Conservation (phyloP, 2,113 vertebrate genomes). For the Myotis davidii region DNA sequence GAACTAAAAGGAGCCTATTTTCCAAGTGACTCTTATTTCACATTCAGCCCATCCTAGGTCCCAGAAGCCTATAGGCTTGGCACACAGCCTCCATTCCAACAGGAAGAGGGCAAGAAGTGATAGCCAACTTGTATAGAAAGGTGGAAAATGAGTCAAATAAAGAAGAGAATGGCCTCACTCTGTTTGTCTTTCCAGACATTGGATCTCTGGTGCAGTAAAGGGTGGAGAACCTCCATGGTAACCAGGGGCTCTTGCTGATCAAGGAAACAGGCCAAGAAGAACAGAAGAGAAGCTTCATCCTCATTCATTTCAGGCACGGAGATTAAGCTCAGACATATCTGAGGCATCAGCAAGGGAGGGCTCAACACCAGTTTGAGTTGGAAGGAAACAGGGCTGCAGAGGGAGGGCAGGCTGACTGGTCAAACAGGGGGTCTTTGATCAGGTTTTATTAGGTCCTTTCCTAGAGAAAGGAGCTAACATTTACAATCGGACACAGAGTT, state of each 20-base stretch:
- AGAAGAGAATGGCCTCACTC: background rate
- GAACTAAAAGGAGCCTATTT: background rate
- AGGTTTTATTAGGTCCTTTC: conserved; percentile 48
- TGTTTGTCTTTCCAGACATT: background rate
- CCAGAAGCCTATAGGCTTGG: background rate
- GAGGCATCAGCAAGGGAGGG: conserved; percentile 5
- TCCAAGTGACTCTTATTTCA: background rate
- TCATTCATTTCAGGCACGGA: background rate
- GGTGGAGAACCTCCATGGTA: background rate
- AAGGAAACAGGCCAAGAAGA: conserved; percentile 12
- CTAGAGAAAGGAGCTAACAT: background rate
- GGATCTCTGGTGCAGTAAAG: background rate
- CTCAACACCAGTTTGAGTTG: conserved; percentile 58
- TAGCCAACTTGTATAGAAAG: background rate
- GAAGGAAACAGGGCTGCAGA: conserved; percentile 50
- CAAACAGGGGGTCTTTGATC: conserved; percentile 50
- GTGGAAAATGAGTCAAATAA: background rate
- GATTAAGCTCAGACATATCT: conserved; percentile 45
- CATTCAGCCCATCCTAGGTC: background rate
- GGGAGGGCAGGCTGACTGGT: conserved; percentile 39
- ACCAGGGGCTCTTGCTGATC: background rate
- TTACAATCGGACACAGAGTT: background rate
- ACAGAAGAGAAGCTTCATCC: conserved; percentile 9
- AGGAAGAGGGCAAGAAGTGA: background rate
- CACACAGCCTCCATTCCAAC: background rate